Conservation (phyloP, 2,888 invertebrate genomes). For the Heliconius cydno region DNA sequence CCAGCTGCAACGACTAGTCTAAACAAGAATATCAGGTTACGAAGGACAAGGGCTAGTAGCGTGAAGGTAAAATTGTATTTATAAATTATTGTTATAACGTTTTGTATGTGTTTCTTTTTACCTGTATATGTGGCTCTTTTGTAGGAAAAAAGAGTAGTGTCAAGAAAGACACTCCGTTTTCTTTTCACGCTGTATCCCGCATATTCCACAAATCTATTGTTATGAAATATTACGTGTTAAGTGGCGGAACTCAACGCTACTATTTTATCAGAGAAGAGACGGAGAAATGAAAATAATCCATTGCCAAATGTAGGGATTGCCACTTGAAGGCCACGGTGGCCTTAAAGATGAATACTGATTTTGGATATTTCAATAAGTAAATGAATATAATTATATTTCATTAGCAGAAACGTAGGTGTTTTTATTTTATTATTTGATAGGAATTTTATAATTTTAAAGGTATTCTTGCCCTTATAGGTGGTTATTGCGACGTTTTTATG, state of each 20-base stretch:
- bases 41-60: constrained; percentile 38
- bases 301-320: neutral
- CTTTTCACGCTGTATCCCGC: neutral
- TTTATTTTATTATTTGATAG: neutral
- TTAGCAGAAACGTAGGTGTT: neutral
- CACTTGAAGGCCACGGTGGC: neutral
- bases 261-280: neutral
- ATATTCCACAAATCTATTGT: neutral
- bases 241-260: neutral
- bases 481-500: neutral
- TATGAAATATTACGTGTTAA: neutral
- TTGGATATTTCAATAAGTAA: neutral
- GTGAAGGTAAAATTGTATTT: constrained; percentile 39
- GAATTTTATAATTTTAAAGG: constrained; percentile 1
- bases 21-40: constrained; percentile 45
- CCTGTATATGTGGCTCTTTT: neutral
- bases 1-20: constrained; percentile 41
- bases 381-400: neutral
- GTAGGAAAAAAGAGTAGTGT: neutral
- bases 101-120: neutral
- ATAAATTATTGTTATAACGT: neutral
- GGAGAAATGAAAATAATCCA: neutral
- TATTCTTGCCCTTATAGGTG: neutral
- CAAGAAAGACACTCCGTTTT: too few species aligned
- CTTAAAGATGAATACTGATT: neutral